phyloP scores from a whole-genome alignment of 1,140 invertebrate species.

The Eueides isabella region DNA sequence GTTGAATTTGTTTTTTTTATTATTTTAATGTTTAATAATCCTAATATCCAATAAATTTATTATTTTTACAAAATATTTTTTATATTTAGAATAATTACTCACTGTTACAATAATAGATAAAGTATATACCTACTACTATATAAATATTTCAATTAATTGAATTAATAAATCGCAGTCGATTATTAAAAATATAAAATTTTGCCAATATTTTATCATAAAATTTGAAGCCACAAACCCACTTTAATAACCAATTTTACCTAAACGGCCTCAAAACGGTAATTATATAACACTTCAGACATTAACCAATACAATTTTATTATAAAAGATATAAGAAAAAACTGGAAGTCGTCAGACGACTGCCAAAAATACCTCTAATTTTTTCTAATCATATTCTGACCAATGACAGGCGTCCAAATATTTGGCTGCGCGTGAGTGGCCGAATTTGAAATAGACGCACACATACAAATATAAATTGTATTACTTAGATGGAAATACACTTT shows the following conservation, averaged over 20 bases:
- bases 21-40: no score
- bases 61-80: no score
- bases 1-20: no score
- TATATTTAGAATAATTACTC: no score
- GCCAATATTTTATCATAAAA: no score
- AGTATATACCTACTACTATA: no score
- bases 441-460: constrained; percentile 38
- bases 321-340: constrained; percentile 26
- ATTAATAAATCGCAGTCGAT: no score
- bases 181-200: no score
- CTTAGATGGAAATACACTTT: not conserved
- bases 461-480: constrained; percentile 1
- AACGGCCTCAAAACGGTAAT: not conserved
- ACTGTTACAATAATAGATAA: no score
- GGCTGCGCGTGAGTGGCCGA: constrained; percentile 53
- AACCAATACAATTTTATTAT: constrained; percentile 20
- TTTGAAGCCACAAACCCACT: not conserved
- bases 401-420: constrained; percentile 38
- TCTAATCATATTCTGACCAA: constrained; percentile 48
- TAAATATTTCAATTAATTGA: no score
- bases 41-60: no score
- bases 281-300: not conserved
- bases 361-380: constrained; percentile 46
- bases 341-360: constrained; percentile 16
- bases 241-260: not conserved